Conservation (phyloP, 2,797 vertebrate species). For the Cuniculus paca region DNA sequence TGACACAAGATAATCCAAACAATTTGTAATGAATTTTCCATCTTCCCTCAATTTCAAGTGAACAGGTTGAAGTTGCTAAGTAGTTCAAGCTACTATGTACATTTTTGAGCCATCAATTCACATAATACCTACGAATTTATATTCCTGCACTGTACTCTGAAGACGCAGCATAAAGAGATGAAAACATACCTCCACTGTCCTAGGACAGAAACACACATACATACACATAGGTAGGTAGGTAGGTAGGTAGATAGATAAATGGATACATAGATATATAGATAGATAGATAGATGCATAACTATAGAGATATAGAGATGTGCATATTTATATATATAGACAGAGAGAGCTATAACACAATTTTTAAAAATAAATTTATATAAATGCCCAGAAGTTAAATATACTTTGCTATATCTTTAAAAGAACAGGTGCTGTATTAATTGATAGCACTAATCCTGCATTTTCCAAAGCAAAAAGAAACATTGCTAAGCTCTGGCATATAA, state of each 20-base stretch:
- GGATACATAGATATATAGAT: too few relatives aligned
- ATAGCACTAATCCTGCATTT: not conserved
- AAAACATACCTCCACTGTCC: not conserved
- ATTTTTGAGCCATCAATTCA: not conserved
- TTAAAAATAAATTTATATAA: not conserved
- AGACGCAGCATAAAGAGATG: not conserved
- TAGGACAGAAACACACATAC: not conserved
- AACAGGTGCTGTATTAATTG: not conserved
- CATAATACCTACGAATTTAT: not conserved
- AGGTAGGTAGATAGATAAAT: not conserved
- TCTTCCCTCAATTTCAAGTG: slow-evolving; percentile 13
- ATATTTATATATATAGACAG: not conserved
- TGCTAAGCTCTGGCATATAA: not conserved
- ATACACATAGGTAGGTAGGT: too few relatives aligned
- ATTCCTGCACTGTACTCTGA: not conserved
- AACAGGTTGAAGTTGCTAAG: slow-evolving; percentile 2
- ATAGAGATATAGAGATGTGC: not conserved
- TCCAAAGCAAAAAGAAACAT: not conserved
- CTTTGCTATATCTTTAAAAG: not conserved
- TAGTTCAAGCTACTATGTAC: not conserved
- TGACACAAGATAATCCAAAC: slow-evolving; percentile 67
- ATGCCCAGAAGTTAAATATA: not conserved
- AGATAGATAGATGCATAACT: too few relatives aligned
- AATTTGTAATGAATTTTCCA: not conserved
- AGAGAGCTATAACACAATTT: not conserved